Evolutionary conservation across 2,113 vertebrate genomes (phyloP), one percentile per base, ranked within the genome.

Genomic region (Nothoprocta perdicaria): DNA sequence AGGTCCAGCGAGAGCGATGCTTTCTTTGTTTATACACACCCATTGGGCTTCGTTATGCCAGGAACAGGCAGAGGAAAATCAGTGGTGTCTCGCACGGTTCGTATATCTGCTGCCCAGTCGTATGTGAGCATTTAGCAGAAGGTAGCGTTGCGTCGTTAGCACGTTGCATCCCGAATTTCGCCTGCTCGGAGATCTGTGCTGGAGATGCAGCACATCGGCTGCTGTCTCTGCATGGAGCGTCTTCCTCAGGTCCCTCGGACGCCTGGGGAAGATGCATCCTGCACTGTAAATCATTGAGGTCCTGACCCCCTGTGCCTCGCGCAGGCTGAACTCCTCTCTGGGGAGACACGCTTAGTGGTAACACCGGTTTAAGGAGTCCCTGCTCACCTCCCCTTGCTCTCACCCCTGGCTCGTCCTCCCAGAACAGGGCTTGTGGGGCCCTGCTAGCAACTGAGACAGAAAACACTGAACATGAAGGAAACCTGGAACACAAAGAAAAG

Each of bases 1-100:
- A 95, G 92, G 95, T 93, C 94, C 95, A 66, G 94, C 0, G 41
- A 93, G 90, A 72, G 90, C 43, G 84, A 88, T 71, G 87, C 85
- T 55, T 29, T 80, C 73, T 91, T 84, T 93, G 95, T 96, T 95
- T 95, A 21, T 88, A 84, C 94, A 69, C 94, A 93, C 82, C 76
- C 94, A 1, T 24, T 3, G 94, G 91, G 91, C 63, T 95, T 83
- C 57, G 7, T 83, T 80, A 12, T 46, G 81, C 78, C 95, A 31
- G 67, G 87, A 73, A 23, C 52, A 16, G 84, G 91, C 90, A 46
- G 84, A 63, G 89, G 50, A 80, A 61, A 61, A 45, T 17, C 2
- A 5, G 76, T 66, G 10, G 73, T 17, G 63, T 48, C 85, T 66
- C 35, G 55, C 75, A 7, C 55, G 8, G 50, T 1, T 26, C 26